phyloP scores from a whole-genome alignment of 2,797 vertebrate genomes.

The Sylvia borin region DNA sequence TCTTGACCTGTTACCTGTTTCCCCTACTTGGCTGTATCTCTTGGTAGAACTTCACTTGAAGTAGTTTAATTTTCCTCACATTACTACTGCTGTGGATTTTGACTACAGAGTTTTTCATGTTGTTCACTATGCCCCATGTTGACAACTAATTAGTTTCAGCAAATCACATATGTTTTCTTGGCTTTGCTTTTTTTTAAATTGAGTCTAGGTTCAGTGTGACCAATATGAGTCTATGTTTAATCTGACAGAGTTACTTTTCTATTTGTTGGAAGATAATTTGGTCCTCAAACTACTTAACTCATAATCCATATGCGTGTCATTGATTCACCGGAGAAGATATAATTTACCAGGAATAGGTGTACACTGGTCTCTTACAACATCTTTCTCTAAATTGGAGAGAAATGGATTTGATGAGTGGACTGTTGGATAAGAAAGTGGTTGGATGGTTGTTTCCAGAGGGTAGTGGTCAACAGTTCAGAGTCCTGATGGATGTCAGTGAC shows the following conservation, averaged over 20 bases:
- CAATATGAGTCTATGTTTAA: neutral
- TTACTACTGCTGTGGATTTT: neutral
- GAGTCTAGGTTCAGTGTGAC: neutral
- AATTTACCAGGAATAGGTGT: neutral
- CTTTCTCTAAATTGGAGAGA: neutral
- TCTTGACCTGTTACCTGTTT: neutral
- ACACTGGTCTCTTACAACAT: too few relatives aligned
- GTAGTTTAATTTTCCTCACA: neutral
- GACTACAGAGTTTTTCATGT: neutral
- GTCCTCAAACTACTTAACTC: neutral
- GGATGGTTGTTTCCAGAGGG: neutral
- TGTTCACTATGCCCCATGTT: neutral
- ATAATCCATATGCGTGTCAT: neutral
- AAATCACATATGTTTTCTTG: neutral
- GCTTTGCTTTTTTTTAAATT: neutral
- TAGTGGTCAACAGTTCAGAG: neutral
- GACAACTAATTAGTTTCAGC: neutral
- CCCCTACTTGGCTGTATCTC: neutral
- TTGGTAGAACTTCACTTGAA: neutral
- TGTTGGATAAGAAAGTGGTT: neutral
- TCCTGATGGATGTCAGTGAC: neutral
- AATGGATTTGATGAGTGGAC: neutral
- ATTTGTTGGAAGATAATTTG: neutral
- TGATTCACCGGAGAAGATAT: neutral
- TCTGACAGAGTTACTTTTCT: neutral